Evolutionary conservation across 2,113 vertebrate species (phyloP).

Genomic region (Mormyrus lacerda): DNA sequence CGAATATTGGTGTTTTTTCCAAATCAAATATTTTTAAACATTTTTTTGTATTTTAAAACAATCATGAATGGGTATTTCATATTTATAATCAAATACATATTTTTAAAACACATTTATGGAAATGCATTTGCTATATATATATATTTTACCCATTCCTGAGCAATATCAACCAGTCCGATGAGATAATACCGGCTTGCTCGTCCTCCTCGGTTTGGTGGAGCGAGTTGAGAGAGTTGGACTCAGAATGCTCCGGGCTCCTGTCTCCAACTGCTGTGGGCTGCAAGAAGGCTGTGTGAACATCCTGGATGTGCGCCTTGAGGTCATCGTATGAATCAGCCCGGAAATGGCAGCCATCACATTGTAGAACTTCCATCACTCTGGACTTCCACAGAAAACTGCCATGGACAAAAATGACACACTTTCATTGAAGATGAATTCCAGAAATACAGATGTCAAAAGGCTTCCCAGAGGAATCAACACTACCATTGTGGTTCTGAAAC

Average conservation of each 20-base stretch:
- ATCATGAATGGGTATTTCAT: background rate
- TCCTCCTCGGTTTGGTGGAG: constrained; percentile 70
- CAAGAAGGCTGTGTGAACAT: constrained; percentile 93
- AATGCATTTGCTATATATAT: constrained; percentile 7
- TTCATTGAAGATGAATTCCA: background rate
- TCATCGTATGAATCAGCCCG: constrained; percentile 91
- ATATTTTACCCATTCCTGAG: constrained; percentile 17
- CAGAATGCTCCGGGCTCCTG: constrained; percentile 54
- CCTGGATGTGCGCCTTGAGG: constrained; percentile 92
- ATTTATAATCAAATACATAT: background rate
- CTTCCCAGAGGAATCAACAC: background rate
- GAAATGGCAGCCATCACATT: constrained; percentile 97
- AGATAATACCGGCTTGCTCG: constrained; percentile 43
- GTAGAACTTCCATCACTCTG: constrained; percentile 88
- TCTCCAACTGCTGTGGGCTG: constrained; percentile 88
- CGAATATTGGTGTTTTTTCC: background rate
- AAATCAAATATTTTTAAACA: background rate
- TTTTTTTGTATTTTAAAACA: background rate
- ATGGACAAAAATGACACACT: background rate
- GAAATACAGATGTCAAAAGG: background rate
- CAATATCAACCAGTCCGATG: constrained; percentile 13
- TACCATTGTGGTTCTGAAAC: background rate
- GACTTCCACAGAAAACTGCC: constrained; percentile 72
- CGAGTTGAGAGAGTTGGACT: constrained; percentile 67
- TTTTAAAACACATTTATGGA: background rate